Conservation (phyloP, 2,797 vertebrate genomes). For the Microctenopoma lineatum region DNA sequence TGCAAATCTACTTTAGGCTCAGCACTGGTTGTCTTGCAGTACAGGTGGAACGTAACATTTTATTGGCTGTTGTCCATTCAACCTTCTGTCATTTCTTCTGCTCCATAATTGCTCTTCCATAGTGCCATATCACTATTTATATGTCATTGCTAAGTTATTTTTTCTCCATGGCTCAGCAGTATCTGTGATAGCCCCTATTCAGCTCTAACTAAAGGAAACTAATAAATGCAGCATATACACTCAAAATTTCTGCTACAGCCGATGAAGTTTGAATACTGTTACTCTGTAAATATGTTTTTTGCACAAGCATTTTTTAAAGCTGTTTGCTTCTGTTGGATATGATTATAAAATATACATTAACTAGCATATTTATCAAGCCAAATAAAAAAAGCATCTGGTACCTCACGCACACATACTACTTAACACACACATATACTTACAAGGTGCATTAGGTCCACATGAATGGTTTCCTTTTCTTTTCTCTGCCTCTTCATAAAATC, state of each 20-base stretch:
- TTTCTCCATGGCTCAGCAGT: background rate
- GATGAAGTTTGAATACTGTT: slow-evolving; percentile 20
- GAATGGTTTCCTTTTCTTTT: slow-evolving; percentile 27
- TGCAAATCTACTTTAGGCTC: slow-evolving; percentile 35
- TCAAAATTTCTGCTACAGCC: slow-evolving; percentile 4
- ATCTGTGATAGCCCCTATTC: slow-evolving; percentile 5
- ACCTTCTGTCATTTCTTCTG: slow-evolving; percentile 9
- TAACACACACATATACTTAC: slow-evolving; percentile 3
- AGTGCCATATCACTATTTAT: background rate
- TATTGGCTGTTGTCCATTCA: slow-evolving; percentile 22
- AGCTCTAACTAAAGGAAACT: slow-evolving; percentile 6
- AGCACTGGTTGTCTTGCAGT: slow-evolving; percentile 22
- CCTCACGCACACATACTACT: background rate
- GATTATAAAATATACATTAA: slow-evolving; percentile 55
- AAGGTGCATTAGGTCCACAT: slow-evolving; percentile 19
- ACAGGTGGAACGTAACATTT: background rate
- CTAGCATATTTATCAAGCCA: slow-evolving; percentile 38
- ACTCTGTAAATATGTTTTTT: slow-evolving; percentile 11
- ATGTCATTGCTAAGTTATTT: slow-evolving; percentile 7
- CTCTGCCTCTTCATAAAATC: slow-evolving; percentile 31
- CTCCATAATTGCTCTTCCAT: slow-evolving; percentile 1
- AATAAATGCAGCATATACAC: background rate
- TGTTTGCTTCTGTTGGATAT: slow-evolving; percentile 28
- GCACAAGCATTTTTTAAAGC: slow-evolving; percentile 15
- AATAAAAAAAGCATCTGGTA: slow-evolving; percentile 43